phyloP scores from a whole-genome alignment of 2,797 vertebrate genomes.

The Malurus leucopterus region DNA sequence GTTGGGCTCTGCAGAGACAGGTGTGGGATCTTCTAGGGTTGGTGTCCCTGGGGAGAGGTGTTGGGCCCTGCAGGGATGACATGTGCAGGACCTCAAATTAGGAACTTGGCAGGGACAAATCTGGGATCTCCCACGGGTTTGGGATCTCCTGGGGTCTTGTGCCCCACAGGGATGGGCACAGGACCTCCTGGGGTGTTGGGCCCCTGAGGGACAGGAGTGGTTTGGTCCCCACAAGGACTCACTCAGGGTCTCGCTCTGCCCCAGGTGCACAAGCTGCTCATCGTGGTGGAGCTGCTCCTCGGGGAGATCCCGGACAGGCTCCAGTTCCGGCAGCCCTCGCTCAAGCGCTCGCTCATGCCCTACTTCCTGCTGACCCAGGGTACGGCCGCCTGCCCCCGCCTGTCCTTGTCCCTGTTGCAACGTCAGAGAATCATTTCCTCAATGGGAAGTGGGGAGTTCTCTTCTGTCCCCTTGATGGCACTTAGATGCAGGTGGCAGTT shows the following conservation, averaged over 20 bases:
- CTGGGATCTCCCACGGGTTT: background rate
- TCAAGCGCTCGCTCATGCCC: constrained; percentile 95
- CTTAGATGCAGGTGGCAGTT: background rate
- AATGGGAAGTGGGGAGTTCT: background rate
- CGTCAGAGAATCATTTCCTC: background rate
- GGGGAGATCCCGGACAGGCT: constrained; percentile 95
- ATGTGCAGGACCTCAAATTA: background rate
- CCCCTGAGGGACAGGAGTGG: background rate
- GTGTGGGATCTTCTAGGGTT: background rate
- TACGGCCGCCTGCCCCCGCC: constrained; percentile 2
- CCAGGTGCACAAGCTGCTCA: constrained; percentile 94
- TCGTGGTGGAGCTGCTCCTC: constrained; percentile 91
- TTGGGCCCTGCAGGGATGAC: background rate
- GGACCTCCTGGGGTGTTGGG: background rate
- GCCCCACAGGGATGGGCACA: accelerated
- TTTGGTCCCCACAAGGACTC: accelerated
- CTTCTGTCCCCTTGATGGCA: background rate
- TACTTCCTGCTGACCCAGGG: constrained; percentile 97
- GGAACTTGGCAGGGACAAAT: background rate
- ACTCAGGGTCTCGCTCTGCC: background rate
- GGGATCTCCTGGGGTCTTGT: background rate
- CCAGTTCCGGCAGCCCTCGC: constrained; percentile 93
- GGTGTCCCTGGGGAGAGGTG: too few relatives aligned
- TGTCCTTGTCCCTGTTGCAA: background rate
- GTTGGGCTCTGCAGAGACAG: too few relatives aligned